phyloP scores from a whole-genome alignment of 2,888 invertebrate species.

The Lepeophtheirus nordmannii region DNA sequence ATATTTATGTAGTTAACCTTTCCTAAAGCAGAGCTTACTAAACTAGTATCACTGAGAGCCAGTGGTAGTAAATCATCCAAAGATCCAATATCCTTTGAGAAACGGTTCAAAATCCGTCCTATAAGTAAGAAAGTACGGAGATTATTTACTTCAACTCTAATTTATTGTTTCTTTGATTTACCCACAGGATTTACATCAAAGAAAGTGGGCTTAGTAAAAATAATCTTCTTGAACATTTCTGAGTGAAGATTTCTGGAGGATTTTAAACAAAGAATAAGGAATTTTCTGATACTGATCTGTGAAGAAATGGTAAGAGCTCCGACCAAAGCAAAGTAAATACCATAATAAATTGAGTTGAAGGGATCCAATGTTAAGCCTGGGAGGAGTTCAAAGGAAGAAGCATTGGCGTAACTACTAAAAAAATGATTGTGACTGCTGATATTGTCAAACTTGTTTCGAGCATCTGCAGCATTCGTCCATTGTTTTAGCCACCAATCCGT shows the following conservation, averaged over 20 bases:
- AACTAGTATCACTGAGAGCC: slow-evolving; percentile 41
- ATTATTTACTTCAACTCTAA: neutral
- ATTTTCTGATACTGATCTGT: slow-evolving; percentile 34
- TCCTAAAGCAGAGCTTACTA: neutral
- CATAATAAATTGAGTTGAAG: neutral
- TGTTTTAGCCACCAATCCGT: neutral
- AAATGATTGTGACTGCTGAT: neutral
- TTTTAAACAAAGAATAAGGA: slow-evolving; percentile 58
- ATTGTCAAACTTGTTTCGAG: neutral
- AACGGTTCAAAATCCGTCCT: slow-evolving; percentile 67
- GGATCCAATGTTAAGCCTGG: neutral
- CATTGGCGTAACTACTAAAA: neutral
- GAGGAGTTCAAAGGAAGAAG: neutral
- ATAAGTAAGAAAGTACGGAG: neutral
- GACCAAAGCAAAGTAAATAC: neutral
- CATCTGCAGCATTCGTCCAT: slow-evolving; percentile 3
- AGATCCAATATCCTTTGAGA: slow-evolving; percentile 66
- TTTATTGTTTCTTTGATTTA: neutral
- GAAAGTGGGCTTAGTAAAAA: slow-evolving; percentile 64
- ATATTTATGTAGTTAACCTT: neutral
- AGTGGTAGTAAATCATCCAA: slow-evolving; percentile 58
- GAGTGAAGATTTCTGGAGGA: slow-evolving; percentile 65
- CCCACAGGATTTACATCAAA: slow-evolving; percentile 70
- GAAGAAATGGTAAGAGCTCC: neutral
- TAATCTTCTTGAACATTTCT: slow-evolving; percentile 64